Conservation (phyloP, 1,140 invertebrate species). For the Drosophila biarmipes region DNA sequence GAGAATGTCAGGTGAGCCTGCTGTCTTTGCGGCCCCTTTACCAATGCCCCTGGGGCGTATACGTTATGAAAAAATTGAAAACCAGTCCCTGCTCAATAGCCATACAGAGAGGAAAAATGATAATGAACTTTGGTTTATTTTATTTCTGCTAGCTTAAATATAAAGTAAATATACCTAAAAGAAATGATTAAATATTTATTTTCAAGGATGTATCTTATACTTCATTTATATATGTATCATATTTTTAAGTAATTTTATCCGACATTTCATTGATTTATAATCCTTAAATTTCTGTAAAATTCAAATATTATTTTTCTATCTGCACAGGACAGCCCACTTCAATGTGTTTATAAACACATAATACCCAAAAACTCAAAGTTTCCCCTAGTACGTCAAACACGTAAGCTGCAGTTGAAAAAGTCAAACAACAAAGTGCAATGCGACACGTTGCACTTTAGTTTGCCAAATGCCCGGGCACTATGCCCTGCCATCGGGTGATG, state of each 20-base stretch:
- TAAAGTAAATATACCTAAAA: too few relatives aligned
- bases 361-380: slow-evolving; percentile 40
- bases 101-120: neutral
- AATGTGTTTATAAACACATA: slow-evolving; percentile 39
- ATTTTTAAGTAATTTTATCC: too few relatives aligned
- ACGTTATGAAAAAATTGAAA: slow-evolving; percentile 34
- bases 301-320: neutral
- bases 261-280: neutral
- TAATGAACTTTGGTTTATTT: neutral
- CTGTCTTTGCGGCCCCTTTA: slow-evolving; percentile 20
- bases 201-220: too few relatives aligned
- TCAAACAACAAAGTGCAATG: slow-evolving; percentile 49
- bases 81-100: slow-evolving; percentile 14
- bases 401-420: slow-evolving; percentile 43
- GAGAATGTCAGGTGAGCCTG: slow-evolving; percentile 11
- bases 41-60: slow-evolving; percentile 32
- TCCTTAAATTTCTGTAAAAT: too few relatives aligned
- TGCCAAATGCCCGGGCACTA: slow-evolving; percentile 34
- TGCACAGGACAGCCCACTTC: slow-evolving; percentile 5
- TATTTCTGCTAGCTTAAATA: too few relatives aligned
- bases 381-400: slow-evolving; percentile 54
- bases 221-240: neutral
- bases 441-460: slow-evolving; percentile 53
- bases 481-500: slow-evolving; percentile 23
- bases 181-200: too few relatives aligned